Base-by-base conservation (phyloP, 2,888 invertebrate species). In the Morinoia aosen region DNA sequence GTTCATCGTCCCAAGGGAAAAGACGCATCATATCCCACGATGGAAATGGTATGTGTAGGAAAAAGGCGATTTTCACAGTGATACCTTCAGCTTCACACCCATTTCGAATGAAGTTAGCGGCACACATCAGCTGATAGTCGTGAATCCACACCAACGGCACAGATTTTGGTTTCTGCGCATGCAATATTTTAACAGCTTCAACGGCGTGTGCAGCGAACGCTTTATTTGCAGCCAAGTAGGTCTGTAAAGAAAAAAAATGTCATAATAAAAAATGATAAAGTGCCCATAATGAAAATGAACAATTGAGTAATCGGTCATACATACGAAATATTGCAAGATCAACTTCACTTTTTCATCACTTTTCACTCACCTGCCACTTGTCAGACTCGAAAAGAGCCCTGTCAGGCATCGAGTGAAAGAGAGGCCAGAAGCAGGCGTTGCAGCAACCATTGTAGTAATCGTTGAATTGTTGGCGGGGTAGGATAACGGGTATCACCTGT, bases 1-100 rank as follows among this genome's bases (percentile, higher is more conserved):
- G 97, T 95, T 97, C 97, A 96, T 97, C 97, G 96, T 97, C 97
- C 97, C 97, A 97, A 40, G 97, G 97, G 96, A 97, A 97, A 61
- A 97, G 97, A 88, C 97, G 96, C 97, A 97, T 97, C 76, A 97
- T 97, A 96, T 97, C 97, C 97, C 97, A 97, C 19, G 97, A 97
- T 93, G 97, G 97, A 97, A 97, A 98, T 8, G 98, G 98, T 96
- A 98, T 98, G 97, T 98, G 98, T 40, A 98, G 97, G 97, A 98
- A 98, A 97, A 98, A 98, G 58, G 97, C 97, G 96, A 97, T 97
- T 97, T 97, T 97, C 96, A 97, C 97, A n/a, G 88, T 93, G 11
- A 96, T 93, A 39, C 96, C 95, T 90, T 96, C 96, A n/a, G 95
- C 95, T 57, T 96, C 96, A 39, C 96, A 95, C 96, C 97, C 97